Percentiles rank a stretch among this genome's conserved stretches.
Evolutionary conservation across 30 jellyfish, hydroid and myxozoan genomes (phyloP).

Genomic region (Phacellophora camtschatica): DNA sequence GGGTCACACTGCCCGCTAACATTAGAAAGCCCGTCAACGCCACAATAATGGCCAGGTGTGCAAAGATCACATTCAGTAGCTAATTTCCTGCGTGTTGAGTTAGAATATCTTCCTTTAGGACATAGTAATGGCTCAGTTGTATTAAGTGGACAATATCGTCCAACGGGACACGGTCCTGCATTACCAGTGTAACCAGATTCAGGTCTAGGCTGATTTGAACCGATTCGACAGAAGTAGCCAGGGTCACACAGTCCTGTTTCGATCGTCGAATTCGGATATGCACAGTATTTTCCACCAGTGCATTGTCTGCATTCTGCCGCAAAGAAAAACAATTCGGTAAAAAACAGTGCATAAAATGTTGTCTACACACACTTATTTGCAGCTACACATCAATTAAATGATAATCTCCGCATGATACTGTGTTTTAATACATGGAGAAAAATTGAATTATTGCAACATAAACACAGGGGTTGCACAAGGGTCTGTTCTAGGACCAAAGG

Average conservation of each 20-base stretch:
- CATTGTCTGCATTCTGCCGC: conserved; percentile 82
- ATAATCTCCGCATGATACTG: too few species aligned
- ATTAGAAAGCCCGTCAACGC: conserved; percentile 58
- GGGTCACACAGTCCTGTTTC: conserved; percentile 87
- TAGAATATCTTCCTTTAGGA: conserved; percentile 74
- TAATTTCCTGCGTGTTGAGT: conserved; percentile 35
- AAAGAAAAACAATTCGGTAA: not conserved
- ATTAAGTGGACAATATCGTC: conserved; percentile 76
- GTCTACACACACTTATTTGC: too few species aligned
- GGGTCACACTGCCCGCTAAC: conserved; percentile 78
- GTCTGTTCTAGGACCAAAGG: too few species aligned
- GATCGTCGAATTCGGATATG: conserved; percentile 82
- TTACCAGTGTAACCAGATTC: conserved; percentile 69
- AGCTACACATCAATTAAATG: too few species aligned
- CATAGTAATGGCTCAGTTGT: conserved; percentile 75
- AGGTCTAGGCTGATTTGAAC: conserved; percentile 77
- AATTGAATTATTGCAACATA: too few species aligned
- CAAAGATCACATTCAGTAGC: conserved; percentile 78
- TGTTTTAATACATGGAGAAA: too few species aligned
- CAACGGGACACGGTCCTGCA: conserved; percentile 92
- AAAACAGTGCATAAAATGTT: not conserved
- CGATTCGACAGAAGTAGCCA: conserved; percentile 81
- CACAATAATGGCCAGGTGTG: conserved; percentile 84
- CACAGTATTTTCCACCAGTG: conserved; percentile 91
- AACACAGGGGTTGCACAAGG: too few species aligned